Percentiles rank a stretch among this genome's conserved stretches.
phyloP scores from a whole-genome alignment of 2,797 vertebrate species.

The Pygocentrus nattereri region DNA sequence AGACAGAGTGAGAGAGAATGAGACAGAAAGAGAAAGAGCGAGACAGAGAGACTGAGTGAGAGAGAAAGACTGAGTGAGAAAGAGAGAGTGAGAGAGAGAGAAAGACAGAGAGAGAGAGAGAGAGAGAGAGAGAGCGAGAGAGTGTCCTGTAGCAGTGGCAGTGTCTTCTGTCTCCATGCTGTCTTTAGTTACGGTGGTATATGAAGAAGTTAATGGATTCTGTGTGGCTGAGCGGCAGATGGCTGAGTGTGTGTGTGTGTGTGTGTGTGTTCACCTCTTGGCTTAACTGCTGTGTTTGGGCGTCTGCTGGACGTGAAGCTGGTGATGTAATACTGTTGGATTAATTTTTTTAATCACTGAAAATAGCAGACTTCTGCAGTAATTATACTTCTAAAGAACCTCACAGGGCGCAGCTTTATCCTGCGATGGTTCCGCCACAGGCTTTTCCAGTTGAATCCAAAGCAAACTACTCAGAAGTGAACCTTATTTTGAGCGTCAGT shows the following conservation, averaged over 20 bases:
- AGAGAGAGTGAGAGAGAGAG: no score
- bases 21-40: no score
- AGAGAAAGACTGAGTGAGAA: no score
- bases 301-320: background rate
- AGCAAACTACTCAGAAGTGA: background rate
- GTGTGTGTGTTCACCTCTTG: background rate
- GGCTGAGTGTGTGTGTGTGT: constrained; percentile 30
- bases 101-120: background rate
- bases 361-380: background rate
- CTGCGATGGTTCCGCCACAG: background rate
- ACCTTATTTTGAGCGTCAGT: background rate
- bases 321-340: background rate
- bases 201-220: constrained; percentile 31
- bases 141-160: background rate
- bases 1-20: no score
- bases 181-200: constrained; percentile 56
- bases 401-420: background rate
- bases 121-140: background rate
- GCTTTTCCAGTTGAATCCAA: background rate
- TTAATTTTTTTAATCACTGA: constrained; percentile 3
- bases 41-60: no score
- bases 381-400: background rate
- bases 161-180: constrained; percentile 46
- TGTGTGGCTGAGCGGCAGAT: constrained; percentile 46
- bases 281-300: constrained; percentile 11